phyloP scores from a whole-genome alignment of 2,797 vertebrate genomes.

The Galago senegalensis region DNA sequence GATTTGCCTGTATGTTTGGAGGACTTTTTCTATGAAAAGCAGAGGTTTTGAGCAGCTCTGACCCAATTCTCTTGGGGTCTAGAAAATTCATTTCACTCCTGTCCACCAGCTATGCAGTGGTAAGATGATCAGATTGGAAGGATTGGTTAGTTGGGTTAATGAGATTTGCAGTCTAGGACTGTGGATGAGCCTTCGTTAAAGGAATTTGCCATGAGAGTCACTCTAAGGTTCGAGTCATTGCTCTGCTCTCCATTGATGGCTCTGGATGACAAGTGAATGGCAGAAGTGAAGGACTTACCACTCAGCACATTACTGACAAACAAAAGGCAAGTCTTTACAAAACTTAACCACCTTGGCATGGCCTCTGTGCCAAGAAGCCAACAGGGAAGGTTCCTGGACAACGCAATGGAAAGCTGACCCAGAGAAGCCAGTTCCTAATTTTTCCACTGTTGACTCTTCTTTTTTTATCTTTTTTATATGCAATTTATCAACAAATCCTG shows the following conservation, averaged over 20 bases:
- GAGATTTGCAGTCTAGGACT: conserved; percentile 5
- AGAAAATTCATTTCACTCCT: conserved; percentile 14
- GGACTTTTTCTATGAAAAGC: neutral
- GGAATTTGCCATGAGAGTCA: neutral
- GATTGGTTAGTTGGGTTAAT: neutral
- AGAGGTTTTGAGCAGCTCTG: conserved; percentile 31
- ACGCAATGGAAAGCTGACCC: neutral
- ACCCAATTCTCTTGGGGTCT: neutral
- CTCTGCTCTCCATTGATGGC: neutral
- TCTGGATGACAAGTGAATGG: neutral
- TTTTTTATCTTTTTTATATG: conserved; percentile 3
- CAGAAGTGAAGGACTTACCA: neutral
- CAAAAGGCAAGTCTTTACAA: neutral
- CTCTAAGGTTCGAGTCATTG: neutral
- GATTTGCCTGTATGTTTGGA: neutral
- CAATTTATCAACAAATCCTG: conserved; percentile 7
- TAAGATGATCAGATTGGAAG: conserved; percentile 44
- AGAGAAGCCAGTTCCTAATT: neutral
- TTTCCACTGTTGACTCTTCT: neutral
- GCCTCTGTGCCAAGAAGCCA: neutral
- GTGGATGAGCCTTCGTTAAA: neutral
- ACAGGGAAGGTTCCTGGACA: neutral
- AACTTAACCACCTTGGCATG: neutral
- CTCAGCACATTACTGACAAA: neutral
- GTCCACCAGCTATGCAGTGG: neutral